These are phyloP conservation scores for Eutolmus rufibarbis DNA, from an alignment of 2,888 invertebrate species.

Conservation along the genomic window DNA sequence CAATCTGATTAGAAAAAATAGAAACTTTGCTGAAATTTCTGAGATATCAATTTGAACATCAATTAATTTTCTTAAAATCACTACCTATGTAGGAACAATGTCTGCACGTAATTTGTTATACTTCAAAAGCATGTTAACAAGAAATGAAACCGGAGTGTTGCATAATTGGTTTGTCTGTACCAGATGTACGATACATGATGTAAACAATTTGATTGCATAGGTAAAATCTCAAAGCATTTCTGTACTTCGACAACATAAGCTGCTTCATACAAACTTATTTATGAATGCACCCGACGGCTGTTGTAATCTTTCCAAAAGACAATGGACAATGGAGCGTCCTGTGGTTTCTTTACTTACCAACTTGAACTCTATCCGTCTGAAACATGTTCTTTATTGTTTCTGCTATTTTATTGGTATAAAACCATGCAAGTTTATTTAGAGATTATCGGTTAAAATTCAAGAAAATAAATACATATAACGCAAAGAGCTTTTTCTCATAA, in stretches of 20 bases:
- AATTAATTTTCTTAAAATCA: background rate
- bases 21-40: background rate
- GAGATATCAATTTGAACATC: background rate
- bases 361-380: background rate
- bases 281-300: background rate
- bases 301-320: background rate
- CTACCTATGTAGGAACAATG: background rate
- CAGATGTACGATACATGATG: background rate
- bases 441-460: background rate
- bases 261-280: background rate
- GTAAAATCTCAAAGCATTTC: background rate
- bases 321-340: background rate
- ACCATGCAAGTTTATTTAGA: background rate
- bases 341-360: background rate
- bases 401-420: background rate
- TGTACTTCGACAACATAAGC: background rate
- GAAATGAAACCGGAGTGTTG: background rate
- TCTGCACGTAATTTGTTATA: background rate
- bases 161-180: background rate
- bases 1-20: background rate
- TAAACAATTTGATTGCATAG: background rate
- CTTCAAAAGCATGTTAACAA: background rate
- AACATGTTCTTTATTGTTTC: background rate
- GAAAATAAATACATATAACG: background rate
- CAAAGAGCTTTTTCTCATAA: background rate